Conservation (phyloP, 1,140 invertebrate species). For the Diorhabda carinulata region DNA sequence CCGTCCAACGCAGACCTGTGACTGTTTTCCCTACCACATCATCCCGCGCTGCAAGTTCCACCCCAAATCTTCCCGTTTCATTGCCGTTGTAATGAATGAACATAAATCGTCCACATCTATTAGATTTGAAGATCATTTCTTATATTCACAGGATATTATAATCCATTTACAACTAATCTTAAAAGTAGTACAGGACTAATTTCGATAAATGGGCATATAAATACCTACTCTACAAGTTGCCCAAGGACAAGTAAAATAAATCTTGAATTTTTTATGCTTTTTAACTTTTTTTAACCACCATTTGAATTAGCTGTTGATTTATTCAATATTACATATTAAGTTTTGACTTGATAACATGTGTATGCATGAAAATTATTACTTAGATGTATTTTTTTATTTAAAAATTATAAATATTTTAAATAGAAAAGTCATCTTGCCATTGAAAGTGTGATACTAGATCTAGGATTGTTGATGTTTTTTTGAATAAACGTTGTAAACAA, state of each 20-base stretch:
- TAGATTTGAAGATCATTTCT: too few species aligned
- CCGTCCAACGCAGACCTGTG: too few species aligned
- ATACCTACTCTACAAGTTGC: neutral
- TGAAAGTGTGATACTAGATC: conserved; percentile 1
- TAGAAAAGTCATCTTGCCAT: conserved; percentile 2
- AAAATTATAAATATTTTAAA: neutral
- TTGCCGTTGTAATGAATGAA: too few species aligned
- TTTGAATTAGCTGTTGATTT: neutral
- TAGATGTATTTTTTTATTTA: neutral
- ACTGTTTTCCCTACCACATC: too few species aligned
- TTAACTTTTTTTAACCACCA: neutral
- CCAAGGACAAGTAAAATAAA: neutral
- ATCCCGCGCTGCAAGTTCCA: too few species aligned
- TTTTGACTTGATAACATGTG: neutral
- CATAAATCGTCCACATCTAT: too few species aligned
- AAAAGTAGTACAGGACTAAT: too few species aligned
- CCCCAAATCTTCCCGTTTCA: too few species aligned
- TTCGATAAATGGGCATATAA: neutral
- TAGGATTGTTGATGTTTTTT: neutral
- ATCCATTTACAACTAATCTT: too few species aligned
- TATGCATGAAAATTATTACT: neutral
- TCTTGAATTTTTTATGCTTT: neutral
- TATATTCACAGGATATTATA: too few species aligned
- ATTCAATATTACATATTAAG: neutral
- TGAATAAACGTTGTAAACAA: neutral